Conservation (phyloP, 2,113 vertebrate genomes). For the Typhlomys cinereus region DNA sequence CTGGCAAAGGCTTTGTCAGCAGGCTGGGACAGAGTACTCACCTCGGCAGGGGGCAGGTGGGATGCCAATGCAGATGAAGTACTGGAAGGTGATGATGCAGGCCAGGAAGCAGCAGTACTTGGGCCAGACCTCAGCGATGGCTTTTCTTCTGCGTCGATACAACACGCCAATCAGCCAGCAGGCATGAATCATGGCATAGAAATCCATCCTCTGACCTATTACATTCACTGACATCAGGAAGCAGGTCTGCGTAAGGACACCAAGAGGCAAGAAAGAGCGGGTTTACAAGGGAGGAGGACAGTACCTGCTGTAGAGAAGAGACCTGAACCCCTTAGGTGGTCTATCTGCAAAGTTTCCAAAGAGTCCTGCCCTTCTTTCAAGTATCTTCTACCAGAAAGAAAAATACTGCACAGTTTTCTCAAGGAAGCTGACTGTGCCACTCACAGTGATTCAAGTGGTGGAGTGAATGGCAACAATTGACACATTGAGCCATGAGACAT, state of each 20-base stretch:
- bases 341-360: not conserved
- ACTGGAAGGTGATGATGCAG: slow-evolving; percentile 95
- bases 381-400: not conserved
- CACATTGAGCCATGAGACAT: not conserved
- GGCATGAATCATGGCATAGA: slow-evolving; percentile 96
- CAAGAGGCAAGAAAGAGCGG: slow-evolving; percentile 41
- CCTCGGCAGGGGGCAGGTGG: slow-evolving; percentile 95
- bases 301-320: not conserved
- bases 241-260: slow-evolving; percentile 89
- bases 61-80: slow-evolving; percentile 97
- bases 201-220: slow-evolving; percentile 98
- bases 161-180: slow-evolving; percentile 93
- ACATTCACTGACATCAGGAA: slow-evolving; percentile 96
- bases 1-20: not conserved
- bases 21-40: slow-evolving; percentile 63
- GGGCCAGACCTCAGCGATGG: slow-evolving; percentile 97
- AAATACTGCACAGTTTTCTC: not conserved
- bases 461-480: not conserved
- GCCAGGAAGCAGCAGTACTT: slow-evolving; percentile 98
- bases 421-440: not conserved
- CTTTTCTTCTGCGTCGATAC: slow-evolving; percentile 95
- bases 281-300: not conserved
- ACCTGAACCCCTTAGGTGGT: not conserved
- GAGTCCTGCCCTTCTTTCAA: not conserved
- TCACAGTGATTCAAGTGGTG: not conserved